Evolutionary conservation across 2,888 invertebrate species (phyloP), one percentile per base, ranked within the genome.

Genomic region (Vanessa cardui): DNA sequence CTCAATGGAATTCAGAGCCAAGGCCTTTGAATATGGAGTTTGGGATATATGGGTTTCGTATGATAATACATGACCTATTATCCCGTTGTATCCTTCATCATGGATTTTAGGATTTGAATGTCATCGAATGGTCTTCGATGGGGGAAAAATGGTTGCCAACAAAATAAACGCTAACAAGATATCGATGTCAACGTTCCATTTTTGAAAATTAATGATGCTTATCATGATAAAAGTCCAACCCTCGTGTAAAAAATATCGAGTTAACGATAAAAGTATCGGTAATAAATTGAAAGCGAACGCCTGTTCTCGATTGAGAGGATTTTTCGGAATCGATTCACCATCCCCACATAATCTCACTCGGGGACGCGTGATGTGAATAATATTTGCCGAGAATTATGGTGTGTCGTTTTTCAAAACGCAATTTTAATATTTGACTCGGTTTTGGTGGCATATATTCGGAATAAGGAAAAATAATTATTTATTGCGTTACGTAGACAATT

Each of bases 321-420:
- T 71, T 71, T 69, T 60, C 52, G 46, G 45, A 63, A 66, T 64
- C 69, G 69, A 71, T 69, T 71, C 71, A 66, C 58, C 66, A 68
- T 72, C 69, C 68, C 68, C 49, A 73, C 66, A 69, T 67, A 73
- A 73, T 72, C 73, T 69, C 64, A 66, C 69, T 71, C 65, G 52
- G 64, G 50, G 58, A 64, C 58, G 46, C 70, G 73, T 72, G 73
- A 73, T 60, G 58, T 62, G 73, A 73, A 73, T 72, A 69, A 66
- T 63, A 69, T 52, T 68, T 62, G 58, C 59, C 18, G 47, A 63
- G 66, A 72, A 69, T 69, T 71, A 73, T 58, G 59, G 66, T 60
- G 18, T 64, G 65, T 44, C 62, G 62, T 69, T 64, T 50, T 68
- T 70, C 72, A 68, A 68, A 70, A 70, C 54, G 49, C 58, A 68